Percentiles rank a stretch among this genome's conserved stretches.
These are phyloP conservation scores for Acanthopleura granulata DNA, from an alignment of 2,888 invertebrate genomes.

Conservation along the genomic window DNA sequence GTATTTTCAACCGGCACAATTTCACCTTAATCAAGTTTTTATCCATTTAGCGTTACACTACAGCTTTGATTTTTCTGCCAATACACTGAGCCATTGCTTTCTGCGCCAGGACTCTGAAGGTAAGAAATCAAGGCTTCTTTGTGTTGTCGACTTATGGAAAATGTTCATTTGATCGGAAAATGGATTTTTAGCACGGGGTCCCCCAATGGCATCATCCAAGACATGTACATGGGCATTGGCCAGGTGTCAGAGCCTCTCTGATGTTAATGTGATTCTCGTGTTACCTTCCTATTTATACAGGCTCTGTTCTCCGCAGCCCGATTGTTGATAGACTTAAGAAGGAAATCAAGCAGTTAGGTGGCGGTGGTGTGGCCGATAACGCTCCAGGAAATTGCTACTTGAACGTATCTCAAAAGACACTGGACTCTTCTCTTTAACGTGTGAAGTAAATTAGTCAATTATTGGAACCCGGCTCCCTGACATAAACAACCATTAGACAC, in stretches of 20 bases:
- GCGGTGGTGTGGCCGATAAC: background rate
- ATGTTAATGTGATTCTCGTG: conserved; percentile 17
- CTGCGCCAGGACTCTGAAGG: background rate
- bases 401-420: conserved; percentile 9
- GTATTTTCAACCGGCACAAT: background rate
- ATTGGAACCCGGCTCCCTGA: background rate
- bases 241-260: background rate
- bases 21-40: conserved; percentile 9
- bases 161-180: conserved; percentile 13
- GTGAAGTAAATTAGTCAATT: conserved; percentile 19
- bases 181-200: background rate
- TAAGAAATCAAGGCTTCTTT: conserved; percentile 12
- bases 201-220: conserved; percentile 8
- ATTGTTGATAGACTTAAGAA: conserved; percentile 19
- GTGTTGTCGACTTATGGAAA: background rate
- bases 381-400: conserved; percentile 14
- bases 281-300: conserved; percentile 9
- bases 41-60: background rate
- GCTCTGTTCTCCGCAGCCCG: background rate
- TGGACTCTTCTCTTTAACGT: conserved; percentile 13
- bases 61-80: background rate
- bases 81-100: conserved; percentile 2
- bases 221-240: background rate
- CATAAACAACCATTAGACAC: conserved; percentile 14
- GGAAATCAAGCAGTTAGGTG: conserved; percentile 13